A percentile compares a stretch with the other conserved stretches of the same genome.
phyloP scores from a whole-genome alignment of 2,888 invertebrate genomes.

The Orchesellides sinensis region DNA sequence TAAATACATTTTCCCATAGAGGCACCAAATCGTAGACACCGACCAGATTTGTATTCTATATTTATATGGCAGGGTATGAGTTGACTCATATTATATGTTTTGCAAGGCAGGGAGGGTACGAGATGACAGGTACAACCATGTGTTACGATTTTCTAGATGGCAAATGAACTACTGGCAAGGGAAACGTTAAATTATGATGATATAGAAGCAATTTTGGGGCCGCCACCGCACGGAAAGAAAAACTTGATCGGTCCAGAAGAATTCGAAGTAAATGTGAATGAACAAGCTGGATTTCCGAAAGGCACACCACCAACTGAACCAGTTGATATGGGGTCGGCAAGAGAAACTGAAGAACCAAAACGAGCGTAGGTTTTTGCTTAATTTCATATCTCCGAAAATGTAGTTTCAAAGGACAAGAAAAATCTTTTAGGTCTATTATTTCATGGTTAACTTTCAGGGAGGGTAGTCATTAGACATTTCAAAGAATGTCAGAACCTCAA shows the following conservation, averaged over 20 bases:
- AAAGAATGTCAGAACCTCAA: constrained; percentile 30
- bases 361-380: constrained; percentile 19
- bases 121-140: too few relatives aligned
- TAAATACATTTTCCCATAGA: too few relatives aligned
- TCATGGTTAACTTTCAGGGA: not conserved
- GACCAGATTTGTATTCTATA: too few relatives aligned
- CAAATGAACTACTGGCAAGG: constrained; percentile 88
- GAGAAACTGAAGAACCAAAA: constrained; percentile 8
- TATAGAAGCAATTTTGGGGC: constrained; percentile 91
- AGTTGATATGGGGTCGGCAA: constrained; percentile 21
- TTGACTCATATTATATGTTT: too few relatives aligned
- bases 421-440: not conserved
- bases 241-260: constrained; percentile 88
- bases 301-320: constrained; percentile 58
- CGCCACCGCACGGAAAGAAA: constrained; percentile 83
- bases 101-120: too few relatives aligned
- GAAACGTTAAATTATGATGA: constrained; percentile 96
- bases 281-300: constrained; percentile 70
- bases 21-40: too few relatives aligned
- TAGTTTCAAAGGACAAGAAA: not conserved
- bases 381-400: not conserved
- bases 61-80: too few relatives aligned
- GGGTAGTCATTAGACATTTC: constrained; percentile 11
- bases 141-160: constrained; percentile 85
- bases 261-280: constrained; percentile 81